These are phyloP conservation scores for honey bee (Apis mellifera) DNA, from an alignment of 1,140 invertebrate genomes.

Conservation along the genomic window Amel_HAv3.1 CM009942.2:5668501-5669000, in stretches of 20 bases:
- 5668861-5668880: not conserved
- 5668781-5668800: conserved; percentile 35
- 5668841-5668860: not conserved
- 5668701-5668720: conserved; percentile 60
- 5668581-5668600: not conserved
- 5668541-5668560: not conserved
- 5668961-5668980: not conserved
- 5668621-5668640: conserved; percentile 19
- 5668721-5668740: conserved; percentile 47
- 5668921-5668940: not conserved
- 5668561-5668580: not conserved
- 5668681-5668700: conserved; percentile 49
- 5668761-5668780: conserved; percentile 48
- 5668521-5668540: not conserved
- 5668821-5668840: not conserved
- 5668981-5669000: too few relatives aligned
- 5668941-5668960: not conserved
- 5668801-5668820: conserved; percentile 15
- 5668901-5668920: too few relatives aligned
- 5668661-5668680: conserved; percentile 63
- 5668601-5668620: conserved; percentile 4
- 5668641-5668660: conserved; percentile 26
- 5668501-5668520: not conserved
- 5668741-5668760: conserved; percentile 53
- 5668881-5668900: too few relatives aligned